phyloP scores from a whole-genome alignment of 1,140 invertebrate genomes.

The Eciton burchellii region DNA sequence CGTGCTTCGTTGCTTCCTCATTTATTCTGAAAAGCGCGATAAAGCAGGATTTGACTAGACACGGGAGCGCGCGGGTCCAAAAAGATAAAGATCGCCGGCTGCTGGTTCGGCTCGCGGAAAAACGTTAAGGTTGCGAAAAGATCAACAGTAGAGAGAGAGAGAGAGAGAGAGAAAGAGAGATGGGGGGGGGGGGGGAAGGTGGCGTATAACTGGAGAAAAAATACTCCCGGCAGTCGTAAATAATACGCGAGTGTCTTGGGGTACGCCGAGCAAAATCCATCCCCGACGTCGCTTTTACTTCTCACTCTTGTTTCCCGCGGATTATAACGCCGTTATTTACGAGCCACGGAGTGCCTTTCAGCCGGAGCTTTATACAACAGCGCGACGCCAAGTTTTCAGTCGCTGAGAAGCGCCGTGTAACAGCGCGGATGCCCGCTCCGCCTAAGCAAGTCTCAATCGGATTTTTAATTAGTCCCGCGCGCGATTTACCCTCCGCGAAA shows the following conservation, averaged over 20 bases:
- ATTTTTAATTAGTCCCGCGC: conserved; percentile 48
- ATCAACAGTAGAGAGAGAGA: conserved; percentile 31
- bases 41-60: conserved; percentile 51
- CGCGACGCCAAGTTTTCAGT: conserved; percentile 43
- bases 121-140: conserved; percentile 21
- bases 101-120: neutral
- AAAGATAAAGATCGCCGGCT: conserved; percentile 29
- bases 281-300: conserved; percentile 56
- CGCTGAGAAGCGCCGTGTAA: conserved; percentile 30
- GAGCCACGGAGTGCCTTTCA: conserved; percentile 57
- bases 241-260: conserved; percentile 68
- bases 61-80: conserved; percentile 19
- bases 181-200: too few species aligned
- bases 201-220: conserved; percentile 52
- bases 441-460: conserved; percentile 46
- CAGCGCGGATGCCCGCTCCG: neutral
- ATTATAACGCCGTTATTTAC: conserved; percentile 63
- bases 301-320: conserved; percentile 59
- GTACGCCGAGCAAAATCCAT: conserved; percentile 61
- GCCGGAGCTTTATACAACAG: conserved; percentile 58
- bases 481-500: conserved; percentile 32
- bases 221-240: conserved; percentile 58
- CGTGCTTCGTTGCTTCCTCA: conserved; percentile 46
- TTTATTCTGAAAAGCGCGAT: conserved; percentile 58
- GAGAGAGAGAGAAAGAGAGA: neutral